Conservation (phyloP, 2,888 invertebrate species). For the Thereva nobilitata region DNA sequence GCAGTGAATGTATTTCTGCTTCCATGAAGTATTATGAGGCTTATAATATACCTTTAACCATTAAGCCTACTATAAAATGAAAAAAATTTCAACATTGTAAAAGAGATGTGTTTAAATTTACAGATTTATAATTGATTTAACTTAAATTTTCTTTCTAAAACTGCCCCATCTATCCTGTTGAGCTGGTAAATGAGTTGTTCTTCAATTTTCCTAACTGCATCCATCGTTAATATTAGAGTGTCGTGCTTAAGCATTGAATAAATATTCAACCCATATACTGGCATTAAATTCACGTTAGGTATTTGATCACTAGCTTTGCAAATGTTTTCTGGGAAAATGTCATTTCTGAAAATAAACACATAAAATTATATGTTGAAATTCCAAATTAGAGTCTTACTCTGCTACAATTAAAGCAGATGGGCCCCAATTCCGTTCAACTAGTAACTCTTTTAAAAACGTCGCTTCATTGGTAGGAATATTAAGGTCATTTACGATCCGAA, state of each 20-base stretch:
- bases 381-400: slow-evolving; percentile 65
- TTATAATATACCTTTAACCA: no score
- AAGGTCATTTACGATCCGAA: slow-evolving; percentile 85
- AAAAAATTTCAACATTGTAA: no score
- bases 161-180: slow-evolving; percentile 63
- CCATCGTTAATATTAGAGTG: slow-evolving; percentile 83
- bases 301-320: slow-evolving; percentile 77
- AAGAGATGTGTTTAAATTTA: not conserved
- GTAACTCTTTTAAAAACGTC: slow-evolving; percentile 76
- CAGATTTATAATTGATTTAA: slow-evolving; percentile 61
- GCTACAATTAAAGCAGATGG: slow-evolving; percentile 93
- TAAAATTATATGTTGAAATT: not conserved
- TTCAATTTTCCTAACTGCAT: slow-evolving; percentile 84
- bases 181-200: slow-evolving; percentile 72
- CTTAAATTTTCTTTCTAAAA: slow-evolving; percentile 62
- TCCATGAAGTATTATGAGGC: no score
- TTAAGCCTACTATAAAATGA: no score
- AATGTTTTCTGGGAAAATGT: slow-evolving; percentile 87
- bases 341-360: slow-evolving; percentile 68
- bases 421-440: slow-evolving; percentile 90
- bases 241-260: slow-evolving; percentile 97
- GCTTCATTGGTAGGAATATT: slow-evolving; percentile 84
- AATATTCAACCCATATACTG: slow-evolving; percentile 93
- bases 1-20: no score
- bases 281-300: slow-evolving; percentile 91